Percentiles rank a stretch among this genome's conserved stretches.
These are phyloP conservation scores for Odocoileus hemionus DNA, from an alignment of 2,113 vertebrate species.

Conservation along the genomic window DNA sequence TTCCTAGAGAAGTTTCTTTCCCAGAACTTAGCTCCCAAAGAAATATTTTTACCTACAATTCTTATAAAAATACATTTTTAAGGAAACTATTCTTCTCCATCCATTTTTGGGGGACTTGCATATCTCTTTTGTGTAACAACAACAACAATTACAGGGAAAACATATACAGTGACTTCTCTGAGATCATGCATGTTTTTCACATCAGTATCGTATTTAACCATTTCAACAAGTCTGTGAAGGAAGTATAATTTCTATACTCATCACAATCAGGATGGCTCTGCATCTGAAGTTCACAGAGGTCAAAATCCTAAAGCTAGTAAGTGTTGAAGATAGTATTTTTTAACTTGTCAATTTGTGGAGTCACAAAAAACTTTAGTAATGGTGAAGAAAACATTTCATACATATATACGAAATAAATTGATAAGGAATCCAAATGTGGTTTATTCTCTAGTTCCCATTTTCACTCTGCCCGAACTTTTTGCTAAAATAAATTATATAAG, in stretches of 20 bases:
- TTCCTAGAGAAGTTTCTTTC: background rate
- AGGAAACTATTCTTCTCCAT: background rate
- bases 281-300: background rate
- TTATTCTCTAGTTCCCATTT: background rate
- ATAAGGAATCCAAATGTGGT: background rate
- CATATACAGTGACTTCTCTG: background rate
- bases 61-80: background rate
- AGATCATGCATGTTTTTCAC: background rate
- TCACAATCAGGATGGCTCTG: background rate
- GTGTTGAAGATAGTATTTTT: background rate
- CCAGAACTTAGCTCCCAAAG: background rate
- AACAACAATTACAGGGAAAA: background rate
- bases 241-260: background rate
- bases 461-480: background rate
- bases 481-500: background rate
- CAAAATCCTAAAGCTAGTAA: background rate
- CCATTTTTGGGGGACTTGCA: background rate
- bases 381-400: background rate
- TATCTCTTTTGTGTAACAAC: background rate
- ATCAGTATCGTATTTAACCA: background rate
- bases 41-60: background rate
- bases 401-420: too few relatives aligned
- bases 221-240: background rate
- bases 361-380: background rate
- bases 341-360: background rate